phyloP scores from a whole-genome alignment of 1,140 invertebrate genomes.

The Notospermus geniculatus region DNA sequence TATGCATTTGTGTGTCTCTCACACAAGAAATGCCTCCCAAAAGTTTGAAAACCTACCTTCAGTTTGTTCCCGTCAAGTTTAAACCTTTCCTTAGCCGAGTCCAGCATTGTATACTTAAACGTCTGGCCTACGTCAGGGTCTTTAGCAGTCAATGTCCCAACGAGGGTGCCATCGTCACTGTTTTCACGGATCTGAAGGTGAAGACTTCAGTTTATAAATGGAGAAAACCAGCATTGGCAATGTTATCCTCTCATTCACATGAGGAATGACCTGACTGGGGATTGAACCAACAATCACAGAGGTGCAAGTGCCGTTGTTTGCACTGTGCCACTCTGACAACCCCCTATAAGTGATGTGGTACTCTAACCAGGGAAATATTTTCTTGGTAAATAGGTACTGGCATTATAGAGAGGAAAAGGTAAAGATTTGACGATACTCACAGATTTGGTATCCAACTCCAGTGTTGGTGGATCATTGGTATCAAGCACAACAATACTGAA shows the following conservation, averaged over 20 bases:
- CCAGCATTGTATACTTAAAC: conserved; percentile 24
- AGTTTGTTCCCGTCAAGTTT: conserved; percentile 12
- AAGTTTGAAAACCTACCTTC: conserved; percentile 12
- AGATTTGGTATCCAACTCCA: conserved; percentile 19
- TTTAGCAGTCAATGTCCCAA: conserved; percentile 23
- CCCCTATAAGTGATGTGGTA: too few species aligned
- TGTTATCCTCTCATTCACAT: background rate
- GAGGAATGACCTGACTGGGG: too few species aligned
- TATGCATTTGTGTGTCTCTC: too few species aligned
- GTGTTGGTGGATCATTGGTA: conserved; percentile 20
- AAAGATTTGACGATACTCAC: conserved; percentile 6
- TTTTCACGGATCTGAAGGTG: conserved; percentile 23
- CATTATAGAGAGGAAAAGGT: too few species aligned
- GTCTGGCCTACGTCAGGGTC: conserved; percentile 26
- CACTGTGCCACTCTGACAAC: background rate
- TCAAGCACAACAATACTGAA: conserved; percentile 17
- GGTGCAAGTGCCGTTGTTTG: too few species aligned
- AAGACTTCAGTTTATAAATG: background rate
- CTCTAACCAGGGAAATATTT: too few species aligned
- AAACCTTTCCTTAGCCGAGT: conserved; percentile 19
- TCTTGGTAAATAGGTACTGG: too few species aligned
- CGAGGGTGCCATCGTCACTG: conserved; percentile 11
- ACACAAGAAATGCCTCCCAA: background rate
- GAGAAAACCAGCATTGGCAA: background rate
- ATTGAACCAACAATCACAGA: too few species aligned